A percentile compares a stretch with the other conserved stretches of the same genome.
Conservation (phyloP, 2,113 vertebrate species). For the Percina caprodes region DNA sequence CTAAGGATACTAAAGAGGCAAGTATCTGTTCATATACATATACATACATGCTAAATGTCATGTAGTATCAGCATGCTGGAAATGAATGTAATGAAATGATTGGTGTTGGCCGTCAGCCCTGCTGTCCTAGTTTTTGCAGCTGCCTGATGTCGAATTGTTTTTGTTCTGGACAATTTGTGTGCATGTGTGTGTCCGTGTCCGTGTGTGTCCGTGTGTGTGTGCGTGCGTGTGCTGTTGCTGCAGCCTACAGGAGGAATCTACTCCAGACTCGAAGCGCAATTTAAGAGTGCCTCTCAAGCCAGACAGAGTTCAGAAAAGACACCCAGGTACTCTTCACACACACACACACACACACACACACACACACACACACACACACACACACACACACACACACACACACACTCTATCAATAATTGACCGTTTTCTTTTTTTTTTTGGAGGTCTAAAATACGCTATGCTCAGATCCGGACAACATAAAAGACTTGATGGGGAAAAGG, state of each 20-base stretch:
- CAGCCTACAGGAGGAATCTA: constrained; percentile 93
- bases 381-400: too few species aligned
- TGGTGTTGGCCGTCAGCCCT: neutral
- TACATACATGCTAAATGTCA: neutral
- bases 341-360: neutral
- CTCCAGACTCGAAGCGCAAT: constrained; percentile 91
- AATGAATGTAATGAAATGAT: neutral
- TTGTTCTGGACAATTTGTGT: neutral
- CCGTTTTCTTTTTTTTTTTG: neutral
- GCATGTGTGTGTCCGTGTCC: constrained; percentile 1
- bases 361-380: constrained; percentile 4
- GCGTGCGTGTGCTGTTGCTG: constrained; percentile 6
- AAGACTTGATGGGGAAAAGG: neutral
- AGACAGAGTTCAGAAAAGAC: constrained; percentile 89
- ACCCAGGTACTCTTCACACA: constrained; percentile 63
- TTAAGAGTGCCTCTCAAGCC: constrained; percentile 86
- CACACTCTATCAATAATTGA: neutral
- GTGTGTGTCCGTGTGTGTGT: constrained; percentile 29
- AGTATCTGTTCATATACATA: neutral
- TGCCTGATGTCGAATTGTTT: constrained; percentile 45
- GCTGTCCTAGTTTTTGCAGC: constrained; percentile 40
- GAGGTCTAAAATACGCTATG: constrained; percentile 75
- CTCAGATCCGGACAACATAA: constrained; percentile 74
- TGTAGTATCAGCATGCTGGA: neutral
- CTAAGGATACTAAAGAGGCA: constrained; percentile 94